These are phyloP conservation scores for Ornithoptera priamus DNA, from an alignment of 2,888 invertebrate genomes.

Conservation along the genomic window DNA sequence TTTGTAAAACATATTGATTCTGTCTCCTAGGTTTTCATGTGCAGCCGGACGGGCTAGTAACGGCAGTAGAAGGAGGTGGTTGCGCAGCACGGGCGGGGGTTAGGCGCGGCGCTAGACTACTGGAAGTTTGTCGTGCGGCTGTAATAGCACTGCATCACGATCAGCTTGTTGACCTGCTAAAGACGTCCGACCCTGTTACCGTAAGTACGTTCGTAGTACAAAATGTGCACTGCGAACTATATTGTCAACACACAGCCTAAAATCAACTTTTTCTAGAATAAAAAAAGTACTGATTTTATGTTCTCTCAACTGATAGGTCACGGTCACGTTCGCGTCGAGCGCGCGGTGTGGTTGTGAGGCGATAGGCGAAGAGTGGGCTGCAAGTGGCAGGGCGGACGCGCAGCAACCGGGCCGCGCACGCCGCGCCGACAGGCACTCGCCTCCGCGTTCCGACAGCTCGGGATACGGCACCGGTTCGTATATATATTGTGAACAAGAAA, in stretches of 20 bases:
- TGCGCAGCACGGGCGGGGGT: constrained; percentile 91
- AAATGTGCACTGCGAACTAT: too few relatives aligned
- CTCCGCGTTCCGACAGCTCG: constrained; percentile 89
- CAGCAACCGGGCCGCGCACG: constrained; percentile 79
- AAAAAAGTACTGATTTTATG: too few relatives aligned
- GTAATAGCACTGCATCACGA: constrained; percentile 94
- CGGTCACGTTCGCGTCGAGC: constrained; percentile 71
- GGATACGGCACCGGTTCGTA: constrained; percentile 89
- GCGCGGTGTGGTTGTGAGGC: constrained; percentile 82
- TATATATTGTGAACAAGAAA: neutral
- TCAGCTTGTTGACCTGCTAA: constrained; percentile 94
- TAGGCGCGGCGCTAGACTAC: constrained; percentile 91
- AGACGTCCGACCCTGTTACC: constrained; percentile 92
- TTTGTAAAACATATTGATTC: neutral
- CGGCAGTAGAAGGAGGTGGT: constrained; percentile 88
- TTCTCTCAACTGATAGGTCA: constrained; percentile 77
- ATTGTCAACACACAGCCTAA: too few relatives aligned
- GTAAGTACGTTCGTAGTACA: constrained; percentile 59
- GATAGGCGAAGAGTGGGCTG: constrained; percentile 51
- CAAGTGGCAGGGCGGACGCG: constrained; percentile 65
- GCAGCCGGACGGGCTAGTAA: constrained; percentile 95
- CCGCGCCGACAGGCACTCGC: constrained; percentile 87
- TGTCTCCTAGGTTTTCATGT: constrained; percentile 87
- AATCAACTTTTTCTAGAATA: too few relatives aligned
- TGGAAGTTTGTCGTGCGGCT: constrained; percentile 94